Evolutionary conservation across 2,113 vertebrate genomes (phyloP).

Genomic region (Pomatorhinus ruficollis): DNA sequence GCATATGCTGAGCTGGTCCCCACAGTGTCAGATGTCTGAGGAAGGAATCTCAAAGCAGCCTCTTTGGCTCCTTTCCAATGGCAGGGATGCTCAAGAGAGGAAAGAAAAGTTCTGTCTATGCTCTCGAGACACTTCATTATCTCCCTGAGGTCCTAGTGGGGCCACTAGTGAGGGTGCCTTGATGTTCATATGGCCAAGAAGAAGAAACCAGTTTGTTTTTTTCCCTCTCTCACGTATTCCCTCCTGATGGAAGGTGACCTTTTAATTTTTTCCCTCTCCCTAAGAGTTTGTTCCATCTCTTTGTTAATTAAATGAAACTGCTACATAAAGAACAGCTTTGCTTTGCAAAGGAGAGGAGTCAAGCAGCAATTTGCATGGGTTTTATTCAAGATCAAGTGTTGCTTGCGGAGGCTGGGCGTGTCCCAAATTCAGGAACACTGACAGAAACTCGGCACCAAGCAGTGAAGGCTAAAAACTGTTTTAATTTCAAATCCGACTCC

Average conservation of each 20-base stretch:
- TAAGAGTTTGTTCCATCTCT: background rate
- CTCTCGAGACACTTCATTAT: fast-evolving
- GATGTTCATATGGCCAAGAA: fast-evolving
- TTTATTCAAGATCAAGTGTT: background rate
- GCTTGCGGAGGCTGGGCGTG: too few species aligned
- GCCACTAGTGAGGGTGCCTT: background rate
- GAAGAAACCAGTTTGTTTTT: background rate
- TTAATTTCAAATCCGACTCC: too few species aligned
- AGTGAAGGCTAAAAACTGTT: too few species aligned
- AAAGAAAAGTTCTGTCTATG: background rate
- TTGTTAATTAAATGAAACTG: background rate
- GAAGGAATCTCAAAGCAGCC: background rate
- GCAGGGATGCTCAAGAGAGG: fast-evolving
- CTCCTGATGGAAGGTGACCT: background rate
- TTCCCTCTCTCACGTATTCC: fast-evolving
- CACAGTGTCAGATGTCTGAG: background rate
- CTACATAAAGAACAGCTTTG: background rate
- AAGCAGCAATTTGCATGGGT: background rate
- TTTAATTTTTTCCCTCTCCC: background rate
- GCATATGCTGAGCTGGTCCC: fast-evolving
- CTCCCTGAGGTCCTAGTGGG: fast-evolving
- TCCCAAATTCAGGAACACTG: too few species aligned
- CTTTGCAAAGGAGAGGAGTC: background rate
- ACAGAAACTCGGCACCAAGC: too few species aligned
- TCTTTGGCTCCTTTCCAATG: background rate